Percentiles rank a stretch among this genome's conserved stretches.
These are phyloP conservation scores for Myotis findleyi DNA, from an alignment of 2,797 vertebrate genomes.

Conservation along the genomic window DNA sequence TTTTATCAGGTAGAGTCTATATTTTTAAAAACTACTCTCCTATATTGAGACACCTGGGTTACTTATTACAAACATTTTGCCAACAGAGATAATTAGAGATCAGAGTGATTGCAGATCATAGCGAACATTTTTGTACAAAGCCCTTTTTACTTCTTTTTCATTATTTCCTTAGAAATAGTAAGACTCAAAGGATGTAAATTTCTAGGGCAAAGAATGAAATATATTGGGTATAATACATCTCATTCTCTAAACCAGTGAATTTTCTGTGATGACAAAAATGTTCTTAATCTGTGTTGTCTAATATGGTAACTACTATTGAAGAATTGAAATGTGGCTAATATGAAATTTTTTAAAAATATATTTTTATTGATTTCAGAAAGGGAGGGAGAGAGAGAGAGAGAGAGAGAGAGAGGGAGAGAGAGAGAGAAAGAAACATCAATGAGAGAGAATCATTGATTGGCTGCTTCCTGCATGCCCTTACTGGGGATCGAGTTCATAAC, in stretches of 20 bases:
- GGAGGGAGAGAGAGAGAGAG: no score
- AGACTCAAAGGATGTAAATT: neutral
- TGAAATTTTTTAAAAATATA: neutral
- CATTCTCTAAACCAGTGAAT: neutral
- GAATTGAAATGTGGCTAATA: neutral
- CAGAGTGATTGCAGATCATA: neutral
- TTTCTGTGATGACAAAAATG: neutral
- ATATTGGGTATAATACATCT: neutral
- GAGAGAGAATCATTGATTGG: no score
- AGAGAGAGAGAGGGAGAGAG: no score
- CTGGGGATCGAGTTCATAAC: no score
- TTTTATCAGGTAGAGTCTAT: constrained; percentile 12
- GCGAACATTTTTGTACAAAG: constrained; percentile 1
- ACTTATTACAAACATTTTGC: constrained; percentile 28
- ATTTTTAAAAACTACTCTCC: neutral
- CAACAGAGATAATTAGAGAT: neutral
- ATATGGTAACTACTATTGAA: neutral
- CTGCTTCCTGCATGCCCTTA: no score
- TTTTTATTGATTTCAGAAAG: no score
- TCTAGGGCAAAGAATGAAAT: constrained; percentile 21
- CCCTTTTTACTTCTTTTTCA: constrained; percentile 47
- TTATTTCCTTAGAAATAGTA: neutral
- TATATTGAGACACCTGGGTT: constrained; percentile 37
- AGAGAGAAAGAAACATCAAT: no score
- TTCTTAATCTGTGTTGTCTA: neutral